phyloP scores from a whole-genome alignment of 53 echinoderm and acorn worm genomes.

The Temnopleurus reevesii region DNA sequence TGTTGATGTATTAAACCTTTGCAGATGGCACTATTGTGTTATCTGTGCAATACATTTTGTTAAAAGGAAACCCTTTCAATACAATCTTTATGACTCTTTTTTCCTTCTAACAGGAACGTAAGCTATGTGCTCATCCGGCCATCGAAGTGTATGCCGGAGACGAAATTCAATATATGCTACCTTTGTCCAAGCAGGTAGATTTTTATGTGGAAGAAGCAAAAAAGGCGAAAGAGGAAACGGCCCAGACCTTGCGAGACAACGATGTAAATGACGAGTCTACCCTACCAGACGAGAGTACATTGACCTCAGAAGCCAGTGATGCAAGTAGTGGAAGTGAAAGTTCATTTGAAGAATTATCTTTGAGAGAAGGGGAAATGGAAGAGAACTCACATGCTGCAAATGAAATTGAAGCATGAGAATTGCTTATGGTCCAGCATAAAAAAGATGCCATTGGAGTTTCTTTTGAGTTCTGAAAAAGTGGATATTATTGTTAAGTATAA shows the following conservation, averaged over 20 bases:
- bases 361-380: conserved; percentile 20
- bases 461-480: too few relatives aligned
- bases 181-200: conserved; percentile 89
- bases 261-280: background rate
- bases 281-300: conserved; percentile 6
- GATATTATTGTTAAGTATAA: too few relatives aligned
- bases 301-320: conserved; percentile 16
- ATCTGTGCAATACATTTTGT: too few relatives aligned
- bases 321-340: conserved; percentile 39
- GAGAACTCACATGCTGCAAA: background rate
- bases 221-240: conserved; percentile 30
- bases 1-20: too few relatives aligned
- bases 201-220: conserved; percentile 89
- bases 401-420: background rate
- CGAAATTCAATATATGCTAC: conserved; percentile 78
- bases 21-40: too few relatives aligned
- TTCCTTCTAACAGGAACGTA: conserved; percentile 65
- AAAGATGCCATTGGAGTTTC: too few relatives aligned
- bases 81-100: background rate
- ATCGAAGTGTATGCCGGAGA: conserved; percentile 76
- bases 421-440: too few relatives aligned
- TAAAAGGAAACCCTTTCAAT: too few relatives aligned
- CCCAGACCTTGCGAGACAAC: background rate
- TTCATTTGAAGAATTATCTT: conserved; percentile 45
- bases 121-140: conserved; percentile 87